A percentile compares a stretch with the other conserved stretches of the same genome.
phyloP scores from a whole-genome alignment of 35 echinoderm and acorn worm species.

The Ophiothrix spiculata region DNA sequence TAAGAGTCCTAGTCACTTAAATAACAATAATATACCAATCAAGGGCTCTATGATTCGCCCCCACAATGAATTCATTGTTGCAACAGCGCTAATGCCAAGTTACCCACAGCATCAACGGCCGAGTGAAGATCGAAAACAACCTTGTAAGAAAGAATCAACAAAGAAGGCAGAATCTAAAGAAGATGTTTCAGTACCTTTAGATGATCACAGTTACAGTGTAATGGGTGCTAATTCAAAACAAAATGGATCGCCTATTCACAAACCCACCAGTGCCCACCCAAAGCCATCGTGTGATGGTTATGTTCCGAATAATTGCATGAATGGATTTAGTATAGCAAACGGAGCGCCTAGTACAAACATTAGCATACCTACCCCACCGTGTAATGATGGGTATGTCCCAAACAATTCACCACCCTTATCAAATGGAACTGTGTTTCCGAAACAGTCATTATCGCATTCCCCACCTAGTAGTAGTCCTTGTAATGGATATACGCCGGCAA shows the following conservation, averaged over 20 bases:
- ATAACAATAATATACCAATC: neutral
- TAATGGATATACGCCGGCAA: neutral
- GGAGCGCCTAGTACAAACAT: neutral
- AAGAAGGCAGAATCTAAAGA: no score
- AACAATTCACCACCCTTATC: neutral
- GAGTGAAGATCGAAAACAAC: no score
- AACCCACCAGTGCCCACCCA: neutral
- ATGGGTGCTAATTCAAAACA: neutral
- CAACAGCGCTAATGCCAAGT: neutral
- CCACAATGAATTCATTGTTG: neutral
- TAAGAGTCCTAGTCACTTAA: neutral
- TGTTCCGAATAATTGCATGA: neutral
- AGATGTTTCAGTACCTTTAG: neutral
- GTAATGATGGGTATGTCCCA: neutral
- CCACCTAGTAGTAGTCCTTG: neutral
- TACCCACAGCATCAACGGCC: neutral
- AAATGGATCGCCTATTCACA: no score
- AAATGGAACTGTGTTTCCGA: neutral
- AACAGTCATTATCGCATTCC: neutral
- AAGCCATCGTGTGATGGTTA: neutral
- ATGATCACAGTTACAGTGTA: slow-evolving; percentile 3
- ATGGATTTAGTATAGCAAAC: slow-evolving; percentile 3
- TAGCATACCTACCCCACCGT: neutral
- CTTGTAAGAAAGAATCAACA: no score
- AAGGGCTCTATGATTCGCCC: neutral